phyloP scores from a whole-genome alignment of 2,888 invertebrate genomes.

The Heliconius hortense region DNA sequence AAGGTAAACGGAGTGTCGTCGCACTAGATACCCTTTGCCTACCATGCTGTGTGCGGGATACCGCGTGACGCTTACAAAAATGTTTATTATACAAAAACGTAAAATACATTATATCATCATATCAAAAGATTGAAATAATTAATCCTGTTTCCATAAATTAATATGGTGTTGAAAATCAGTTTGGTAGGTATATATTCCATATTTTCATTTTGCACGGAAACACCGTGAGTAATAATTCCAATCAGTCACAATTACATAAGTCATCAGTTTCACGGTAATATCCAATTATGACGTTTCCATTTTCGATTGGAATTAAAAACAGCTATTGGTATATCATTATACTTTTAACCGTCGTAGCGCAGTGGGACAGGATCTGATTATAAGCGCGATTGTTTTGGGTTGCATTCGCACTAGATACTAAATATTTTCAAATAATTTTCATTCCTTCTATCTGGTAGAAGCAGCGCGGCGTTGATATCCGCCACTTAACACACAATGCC shows the following conservation, averaged over 20 bases:
- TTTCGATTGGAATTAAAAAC: conserved; percentile 25
- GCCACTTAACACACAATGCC: background rate
- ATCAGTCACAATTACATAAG: conserved; percentile 39
- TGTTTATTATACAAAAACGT: background rate
- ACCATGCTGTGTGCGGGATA: too few species aligned
- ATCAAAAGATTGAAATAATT: background rate
- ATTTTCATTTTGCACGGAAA: conserved; percentile 22
- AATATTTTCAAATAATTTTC: background rate
- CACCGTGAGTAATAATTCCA: conserved; percentile 31
- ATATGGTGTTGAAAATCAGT: conserved; percentile 21
- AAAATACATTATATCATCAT: too few species aligned
- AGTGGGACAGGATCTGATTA: background rate
- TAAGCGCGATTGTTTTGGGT: too few species aligned
- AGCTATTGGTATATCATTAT: conserved; percentile 7
- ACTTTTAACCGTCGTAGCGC: background rate
- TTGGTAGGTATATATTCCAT: conserved; percentile 2
- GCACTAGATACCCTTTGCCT: too few species aligned
- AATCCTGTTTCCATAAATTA: conserved; percentile 14
- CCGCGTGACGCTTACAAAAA: too few species aligned
- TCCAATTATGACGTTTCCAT: conserved; percentile 34
- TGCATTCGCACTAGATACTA: too few species aligned
- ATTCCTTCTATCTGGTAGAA: background rate
- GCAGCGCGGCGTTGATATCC: background rate
- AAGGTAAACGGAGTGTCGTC: too few species aligned
- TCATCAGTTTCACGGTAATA: conserved; percentile 35